Evolutionary conservation across 2,797 vertebrate species (phyloP), one percentile per base, ranked within the genome.

Genomic region (Botia kubotai): DNA sequence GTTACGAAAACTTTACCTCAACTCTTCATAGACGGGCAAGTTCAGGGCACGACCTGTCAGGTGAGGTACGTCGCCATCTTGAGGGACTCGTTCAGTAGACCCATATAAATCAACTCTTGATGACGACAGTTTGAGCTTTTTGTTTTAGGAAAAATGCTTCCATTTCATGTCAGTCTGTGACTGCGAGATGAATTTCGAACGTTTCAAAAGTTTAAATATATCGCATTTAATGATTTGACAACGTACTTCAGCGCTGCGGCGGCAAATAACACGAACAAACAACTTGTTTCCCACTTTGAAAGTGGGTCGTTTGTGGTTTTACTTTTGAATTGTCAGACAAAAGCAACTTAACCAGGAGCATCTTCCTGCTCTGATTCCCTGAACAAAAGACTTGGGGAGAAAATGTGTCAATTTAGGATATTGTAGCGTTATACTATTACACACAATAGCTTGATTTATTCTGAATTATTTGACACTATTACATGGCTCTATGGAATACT

Each of bases 251-350:
- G 8, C 4, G 7, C 8, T 48, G 21, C 36, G 4, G 39, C 26
- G 39, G 36, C 39, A 75, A 63, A 26, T 43, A 10, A 39, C 36
- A 4, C 36, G 36, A 39, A 39, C 36, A 39, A 39, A 39, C 36
- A 39, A 43, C 39, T 43, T 10, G 33, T 10, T 43, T 43, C 8
- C 39, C 39, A 43, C 39, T 43, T 19, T 52, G 46, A 36, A 65
- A 75, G 46, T 52, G 73, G 39, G 6, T 43, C 39, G 39, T 13
- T 29, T n/a, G 62, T 10, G 17, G 36, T n/a, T 16, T 62, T 74
- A 63, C 19, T 50, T 62, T 33, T 75, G 60, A 75, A 62, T 43
- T 50, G 21, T 48, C 72, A 50, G 57, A 63, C 21, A 19, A n/a
- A 75, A 50, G 43, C 62, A 26, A 17, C 10, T 74, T 23, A 74